Evolutionary conservation across 1,140 invertebrate genomes (phyloP).

Genomic region (Drosophila nannoptera): DNA sequence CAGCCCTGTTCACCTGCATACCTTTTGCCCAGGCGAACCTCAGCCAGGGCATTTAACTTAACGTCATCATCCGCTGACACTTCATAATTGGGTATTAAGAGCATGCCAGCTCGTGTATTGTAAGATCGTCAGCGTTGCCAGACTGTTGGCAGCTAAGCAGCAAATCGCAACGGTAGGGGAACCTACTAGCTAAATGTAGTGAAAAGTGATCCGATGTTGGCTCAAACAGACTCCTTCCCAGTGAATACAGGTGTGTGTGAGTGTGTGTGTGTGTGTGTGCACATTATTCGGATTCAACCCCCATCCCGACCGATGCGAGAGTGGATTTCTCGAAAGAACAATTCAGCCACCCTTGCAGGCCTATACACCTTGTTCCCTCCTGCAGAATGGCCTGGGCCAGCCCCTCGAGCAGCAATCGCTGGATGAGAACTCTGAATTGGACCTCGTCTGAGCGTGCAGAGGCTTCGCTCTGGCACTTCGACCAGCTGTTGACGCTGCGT

Average conservation of each 20-base stretch:
- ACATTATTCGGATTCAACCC: conserved; percentile 2
- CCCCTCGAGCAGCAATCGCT: conserved; percentile 9
- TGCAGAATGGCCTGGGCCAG: not conserved
- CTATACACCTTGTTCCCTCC: conserved; percentile 5
- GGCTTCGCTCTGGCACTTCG: conserved; percentile 1
- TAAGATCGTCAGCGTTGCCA: not conserved
- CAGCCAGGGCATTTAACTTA: conserved; percentile 25
- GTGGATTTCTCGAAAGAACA: not conserved
- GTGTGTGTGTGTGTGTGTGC: too few species aligned
- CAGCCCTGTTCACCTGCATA: not conserved
- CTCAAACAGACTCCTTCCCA: too few species aligned
- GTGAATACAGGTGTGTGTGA: too few species aligned
- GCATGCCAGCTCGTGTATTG: not conserved
- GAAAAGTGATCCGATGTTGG: not conserved
- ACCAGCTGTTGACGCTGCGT: conserved; percentile 23
- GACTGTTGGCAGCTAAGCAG: not conserved
- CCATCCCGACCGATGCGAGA: not conserved
- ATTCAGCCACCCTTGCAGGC: conserved; percentile 11
- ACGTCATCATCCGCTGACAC: conserved; percentile 26
- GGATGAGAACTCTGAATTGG: not conserved
- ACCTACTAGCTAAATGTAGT: too few species aligned
- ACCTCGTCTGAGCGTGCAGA: not conserved
- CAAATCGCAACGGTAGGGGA: not conserved
- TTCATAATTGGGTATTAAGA: not conserved
- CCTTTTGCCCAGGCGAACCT: conserved; percentile 9